Evolutionary conservation across 1,140 invertebrate species (phyloP), one percentile per base, ranked within the genome.

Genomic region (Drosophila littoralis): DNA sequence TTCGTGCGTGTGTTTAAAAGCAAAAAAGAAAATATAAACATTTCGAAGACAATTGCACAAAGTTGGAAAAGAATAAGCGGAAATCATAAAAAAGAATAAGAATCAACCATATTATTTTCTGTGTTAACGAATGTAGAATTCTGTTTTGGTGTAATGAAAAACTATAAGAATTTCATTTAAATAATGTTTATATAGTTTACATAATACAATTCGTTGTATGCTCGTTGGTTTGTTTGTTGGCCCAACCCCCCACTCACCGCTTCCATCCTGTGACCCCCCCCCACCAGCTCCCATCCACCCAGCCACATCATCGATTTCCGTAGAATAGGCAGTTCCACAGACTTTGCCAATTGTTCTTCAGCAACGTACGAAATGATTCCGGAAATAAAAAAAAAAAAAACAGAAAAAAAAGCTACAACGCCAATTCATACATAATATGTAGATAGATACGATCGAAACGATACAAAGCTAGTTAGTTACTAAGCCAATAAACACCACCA

Each of bases 131-230:
- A 76, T 88, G 65, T 88, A 90, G 73, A 90, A 91, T 88, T 91
- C 90, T 91, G 90, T 91, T 91, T 91, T 91, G 90, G 90, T 91
- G 90, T 91, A 64, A 43, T 48, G 42, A 64, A 63, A 28, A 69
- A 35, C 5, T 22, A 38, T 13, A 13, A 55, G n/a, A 67, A 74
- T 58, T 22, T 36, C 32, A 63, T 35, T 43, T 8, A 69, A 55
- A 68, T 52, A 15, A 60, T 52, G 28, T 32, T 57, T 42, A 48
- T 70, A 38, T 69, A 50, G 32, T 59, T 73, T 45, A 45, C 55
- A 36, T 58, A 35, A 65, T 48, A 63, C 61, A 57, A 65, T 45
- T 58, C 52, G 61, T 57, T 57, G 59, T 54, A 42, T 66, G 51
- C 45, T 63, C 43, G 50, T 75, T 69, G 58, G 57, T 69, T 63